phyloP scores from a whole-genome alignment of 2,113 vertebrate genomes.

The Rhinogobius similis region DNA sequence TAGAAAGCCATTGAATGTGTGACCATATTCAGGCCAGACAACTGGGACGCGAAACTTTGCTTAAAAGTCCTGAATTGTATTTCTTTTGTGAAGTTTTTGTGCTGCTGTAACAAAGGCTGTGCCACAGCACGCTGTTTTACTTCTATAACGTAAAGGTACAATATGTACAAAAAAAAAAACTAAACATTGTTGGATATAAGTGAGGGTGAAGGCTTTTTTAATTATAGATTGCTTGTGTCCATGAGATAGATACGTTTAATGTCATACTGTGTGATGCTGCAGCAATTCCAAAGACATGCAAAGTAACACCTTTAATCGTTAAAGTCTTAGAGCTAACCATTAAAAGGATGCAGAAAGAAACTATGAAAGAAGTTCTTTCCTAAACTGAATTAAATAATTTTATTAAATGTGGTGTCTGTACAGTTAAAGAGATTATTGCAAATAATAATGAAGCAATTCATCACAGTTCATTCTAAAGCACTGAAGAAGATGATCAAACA shows the following conservation, averaged over 20 bases:
- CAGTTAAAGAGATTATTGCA: neutral
- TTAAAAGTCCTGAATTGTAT: slow-evolving; percentile 40
- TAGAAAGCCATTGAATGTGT: slow-evolving; percentile 50
- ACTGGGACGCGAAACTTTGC: slow-evolving; percentile 40
- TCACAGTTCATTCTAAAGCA: neutral
- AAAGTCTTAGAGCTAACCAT: no score
- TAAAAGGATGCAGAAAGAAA: no score
- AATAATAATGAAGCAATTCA: neutral
- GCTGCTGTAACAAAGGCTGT: slow-evolving; percentile 12
- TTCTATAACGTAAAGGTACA: neutral
- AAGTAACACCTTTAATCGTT: no score
- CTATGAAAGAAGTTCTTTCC: no score
- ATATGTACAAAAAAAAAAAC: neutral
- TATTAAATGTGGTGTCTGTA: no score
- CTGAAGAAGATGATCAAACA: neutral
- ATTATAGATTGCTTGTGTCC: neutral
- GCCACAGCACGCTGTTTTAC: neutral
- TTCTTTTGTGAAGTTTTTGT: slow-evolving; percentile 30
- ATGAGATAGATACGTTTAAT: no score
- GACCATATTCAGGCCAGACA: slow-evolving; percentile 40
- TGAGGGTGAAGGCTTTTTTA: neutral
- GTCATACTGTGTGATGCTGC: no score
- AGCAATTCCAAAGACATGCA: no score
- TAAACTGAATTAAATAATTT: no score
- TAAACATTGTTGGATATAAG: neutral